Evolutionary conservation across 2,888 invertebrate genomes (phyloP), one percentile per base, ranked within the genome.

Genomic region (Liposcelis brunnea): DNA sequence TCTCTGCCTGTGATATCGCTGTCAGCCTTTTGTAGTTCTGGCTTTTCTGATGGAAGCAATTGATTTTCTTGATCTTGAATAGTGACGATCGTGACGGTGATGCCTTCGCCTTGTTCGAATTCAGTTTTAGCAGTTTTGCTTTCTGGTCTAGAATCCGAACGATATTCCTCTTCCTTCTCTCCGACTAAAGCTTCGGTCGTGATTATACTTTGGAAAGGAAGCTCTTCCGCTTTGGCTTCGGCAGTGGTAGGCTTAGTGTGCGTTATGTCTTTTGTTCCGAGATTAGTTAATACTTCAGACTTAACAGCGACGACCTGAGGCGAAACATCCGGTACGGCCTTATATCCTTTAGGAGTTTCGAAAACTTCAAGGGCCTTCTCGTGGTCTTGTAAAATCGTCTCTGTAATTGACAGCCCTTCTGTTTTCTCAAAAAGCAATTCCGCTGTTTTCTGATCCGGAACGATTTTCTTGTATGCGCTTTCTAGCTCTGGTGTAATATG

Each of bases 341-440:
- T 68, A 31, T 60, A 64, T 46, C 60, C 56, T 49, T 64, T 58
- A n/a, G 66, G 65, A 45, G 54, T 53, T 53, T 62, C 57, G 35
- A 58, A 54, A 50, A 60, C 55, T 21, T 56, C 61, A 18, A 72
- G 61, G 46, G 56, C 62, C 59, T 62, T 60, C 66, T 74, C 74
- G 57, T 61, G 67, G 42, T 72, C 64, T 45, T 62, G 61, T 14
- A 40, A 2, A 66, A 54, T 57, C 1, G 62, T 61, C 53, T 64
- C 58, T 5, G 69, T 74, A 11, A 80, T 63, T 55, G 69, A 70
- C 38, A 82, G 51, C 51, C 75, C 59, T 63, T 76, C 69, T 55
- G 62, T 70, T 67, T 66, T 71, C 57, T 63, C 69, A 59, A 69
- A 72, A 26, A 55, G 66, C 26, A 71, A 55, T 45, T 66, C 61